These are phyloP conservation scores for Actinemys pallida DNA, from an alignment of 2,113 vertebrate genomes.

Conservation along the genomic window DNA sequence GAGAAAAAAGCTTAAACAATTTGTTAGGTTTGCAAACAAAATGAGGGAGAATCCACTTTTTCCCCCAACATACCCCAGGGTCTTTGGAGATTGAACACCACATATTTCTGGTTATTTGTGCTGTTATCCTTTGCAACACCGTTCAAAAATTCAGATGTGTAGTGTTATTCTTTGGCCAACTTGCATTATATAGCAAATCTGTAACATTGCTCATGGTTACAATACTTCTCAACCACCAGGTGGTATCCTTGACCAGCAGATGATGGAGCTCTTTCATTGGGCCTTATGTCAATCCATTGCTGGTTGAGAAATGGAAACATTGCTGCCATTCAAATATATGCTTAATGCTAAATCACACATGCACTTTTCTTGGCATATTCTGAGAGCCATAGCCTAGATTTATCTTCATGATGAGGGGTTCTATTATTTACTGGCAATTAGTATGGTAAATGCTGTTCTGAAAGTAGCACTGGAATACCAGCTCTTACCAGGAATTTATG, in stretches of 20 bases:
- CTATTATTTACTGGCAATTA: not conserved
- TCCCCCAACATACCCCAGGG: fast-evolving
- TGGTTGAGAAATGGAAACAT: fast-evolving
- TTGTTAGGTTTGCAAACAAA: not conserved
- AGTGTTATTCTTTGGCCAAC: not conserved
- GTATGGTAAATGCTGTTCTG: not conserved
- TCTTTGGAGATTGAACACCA: not conserved
- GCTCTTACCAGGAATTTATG: not conserved
- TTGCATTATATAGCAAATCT: not conserved
- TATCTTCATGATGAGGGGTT: not conserved
- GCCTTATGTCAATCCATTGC: not conserved
- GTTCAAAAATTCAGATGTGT: not conserved
- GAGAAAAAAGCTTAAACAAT: not conserved
- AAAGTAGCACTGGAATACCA: conserved; percentile 34
- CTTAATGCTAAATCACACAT: not conserved
- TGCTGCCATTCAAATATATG: fast-evolving
- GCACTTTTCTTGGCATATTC: not conserved
- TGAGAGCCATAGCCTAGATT: not conserved
- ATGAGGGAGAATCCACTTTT: not conserved
- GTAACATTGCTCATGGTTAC: not conserved
- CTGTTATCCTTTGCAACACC: not conserved
- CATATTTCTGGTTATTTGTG: not conserved
- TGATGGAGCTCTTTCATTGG: not conserved
- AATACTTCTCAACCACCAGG: not conserved
- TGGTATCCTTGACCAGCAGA: not conserved